Evolutionary conservation across 2,888 invertebrate species (phyloP).

Genomic region (Eutolmus rufibarbis): DNA sequence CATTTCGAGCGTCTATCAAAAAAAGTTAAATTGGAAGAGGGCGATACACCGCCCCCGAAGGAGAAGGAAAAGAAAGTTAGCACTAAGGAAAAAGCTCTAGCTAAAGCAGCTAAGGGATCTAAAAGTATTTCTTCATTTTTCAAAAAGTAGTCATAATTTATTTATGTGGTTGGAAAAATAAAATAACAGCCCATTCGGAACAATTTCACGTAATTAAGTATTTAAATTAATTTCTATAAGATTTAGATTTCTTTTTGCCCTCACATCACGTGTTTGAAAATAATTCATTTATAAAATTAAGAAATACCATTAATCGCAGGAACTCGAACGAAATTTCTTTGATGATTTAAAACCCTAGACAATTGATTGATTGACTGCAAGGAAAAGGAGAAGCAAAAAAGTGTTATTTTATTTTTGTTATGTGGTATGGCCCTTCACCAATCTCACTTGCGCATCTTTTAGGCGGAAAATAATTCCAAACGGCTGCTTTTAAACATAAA

Average conservation of each 20-base stretch:
- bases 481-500: background rate
- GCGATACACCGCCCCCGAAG: constrained; percentile 52
- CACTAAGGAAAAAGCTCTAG: constrained; percentile 71
- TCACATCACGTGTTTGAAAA: too few species aligned
- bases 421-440: too few species aligned
- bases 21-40: constrained; percentile 55
- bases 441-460: background rate
- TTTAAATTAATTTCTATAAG: background rate
- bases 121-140: constrained; percentile 80
- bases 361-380: too few species aligned
- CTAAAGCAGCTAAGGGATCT: constrained; percentile 75
- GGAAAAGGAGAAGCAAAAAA: too few species aligned
- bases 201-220: background rate
- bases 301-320: too few species aligned
- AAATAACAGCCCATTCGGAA: background rate
- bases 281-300: too few species aligned
- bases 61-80: constrained; percentile 62
- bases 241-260: too few species aligned
- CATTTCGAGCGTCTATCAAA: constrained; percentile 57
- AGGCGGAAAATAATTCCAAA: background rate
- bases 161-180: background rate
- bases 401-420: too few species aligned
- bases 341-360: too few species aligned
- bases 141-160: constrained; percentile 54
- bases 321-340: too few species aligned